Evolutionary conservation across 2,888 invertebrate genomes (phyloP).

Genomic region (Hipparchia sbordonii): DNA sequence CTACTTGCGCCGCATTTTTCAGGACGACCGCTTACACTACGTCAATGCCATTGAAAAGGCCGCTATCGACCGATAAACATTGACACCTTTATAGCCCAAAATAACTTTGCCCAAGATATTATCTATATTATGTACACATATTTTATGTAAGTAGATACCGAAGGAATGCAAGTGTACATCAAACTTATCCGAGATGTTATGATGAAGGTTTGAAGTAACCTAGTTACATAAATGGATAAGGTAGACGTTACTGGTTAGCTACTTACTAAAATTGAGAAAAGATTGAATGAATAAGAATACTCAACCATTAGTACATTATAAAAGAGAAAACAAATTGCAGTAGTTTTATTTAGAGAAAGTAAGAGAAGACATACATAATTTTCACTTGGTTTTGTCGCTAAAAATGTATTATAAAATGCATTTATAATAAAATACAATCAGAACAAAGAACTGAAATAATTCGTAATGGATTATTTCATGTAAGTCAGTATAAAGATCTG

Average conservation of each 20-base stretch:
- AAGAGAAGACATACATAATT: too few species aligned
- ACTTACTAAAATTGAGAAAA: background rate
- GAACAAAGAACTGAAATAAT: too few species aligned
- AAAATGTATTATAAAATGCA: too few species aligned
- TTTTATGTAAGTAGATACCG: background rate
- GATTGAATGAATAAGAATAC: background rate
- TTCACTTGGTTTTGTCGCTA: too few species aligned
- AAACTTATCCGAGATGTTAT: background rate
- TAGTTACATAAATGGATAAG: background rate
- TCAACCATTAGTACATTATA: too few species aligned
- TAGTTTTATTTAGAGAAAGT: too few species aligned
- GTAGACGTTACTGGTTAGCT: background rate
- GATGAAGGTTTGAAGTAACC: background rate
- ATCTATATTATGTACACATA: background rate
- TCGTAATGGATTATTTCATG: too few species aligned
- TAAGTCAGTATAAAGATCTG: too few species aligned
- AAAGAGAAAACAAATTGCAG: too few species aligned
- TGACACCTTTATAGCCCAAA: conserved; percentile 76
- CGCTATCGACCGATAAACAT: conserved; percentile 74
- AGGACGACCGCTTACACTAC: conserved; percentile 67
- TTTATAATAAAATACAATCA: too few species aligned
- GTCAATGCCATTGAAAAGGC: conserved; percentile 68
- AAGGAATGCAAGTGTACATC: background rate
- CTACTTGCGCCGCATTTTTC: conserved; percentile 78
- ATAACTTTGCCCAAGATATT: conserved; percentile 44